Evolutionary conservation across 2,797 vertebrate genomes (phyloP).

Genomic region (Characodon lateralis): DNA sequence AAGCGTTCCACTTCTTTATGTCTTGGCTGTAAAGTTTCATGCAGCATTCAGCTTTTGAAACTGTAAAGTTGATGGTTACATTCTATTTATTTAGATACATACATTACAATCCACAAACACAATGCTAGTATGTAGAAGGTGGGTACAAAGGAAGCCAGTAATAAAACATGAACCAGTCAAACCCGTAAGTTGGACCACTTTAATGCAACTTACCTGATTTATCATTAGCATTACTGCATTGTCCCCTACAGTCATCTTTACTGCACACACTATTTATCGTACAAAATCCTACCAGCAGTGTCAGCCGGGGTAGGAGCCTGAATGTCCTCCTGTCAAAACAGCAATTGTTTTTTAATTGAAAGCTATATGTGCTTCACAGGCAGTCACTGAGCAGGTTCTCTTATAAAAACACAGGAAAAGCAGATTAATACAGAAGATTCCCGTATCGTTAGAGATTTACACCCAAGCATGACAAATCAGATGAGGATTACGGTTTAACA

Average conservation of each 20-base stretch:
- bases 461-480: background rate
- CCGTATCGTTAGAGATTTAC: background rate
- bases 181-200: background rate
- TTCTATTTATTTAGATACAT: background rate
- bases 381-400: too few species aligned
- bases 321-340: background rate
- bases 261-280: background rate
- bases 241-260: background rate
- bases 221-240: rapidly evolving
- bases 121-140: background rate
- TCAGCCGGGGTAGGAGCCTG: background rate
- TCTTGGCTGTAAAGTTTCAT: background rate
- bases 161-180: background rate
- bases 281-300: background rate
- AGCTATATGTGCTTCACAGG: background rate
- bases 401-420: too few species aligned
- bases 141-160: background rate
- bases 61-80: background rate
- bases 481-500: background rate
- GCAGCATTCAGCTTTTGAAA: background rate
- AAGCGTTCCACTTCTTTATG: background rate
- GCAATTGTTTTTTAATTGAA: background rate
- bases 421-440: background rate
- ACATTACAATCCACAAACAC: background rate
- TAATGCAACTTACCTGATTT: background rate